These are phyloP conservation scores for Stegophylla sp. DNA, from an alignment of 2,888 invertebrate genomes.

Conservation along the genomic window DNA sequence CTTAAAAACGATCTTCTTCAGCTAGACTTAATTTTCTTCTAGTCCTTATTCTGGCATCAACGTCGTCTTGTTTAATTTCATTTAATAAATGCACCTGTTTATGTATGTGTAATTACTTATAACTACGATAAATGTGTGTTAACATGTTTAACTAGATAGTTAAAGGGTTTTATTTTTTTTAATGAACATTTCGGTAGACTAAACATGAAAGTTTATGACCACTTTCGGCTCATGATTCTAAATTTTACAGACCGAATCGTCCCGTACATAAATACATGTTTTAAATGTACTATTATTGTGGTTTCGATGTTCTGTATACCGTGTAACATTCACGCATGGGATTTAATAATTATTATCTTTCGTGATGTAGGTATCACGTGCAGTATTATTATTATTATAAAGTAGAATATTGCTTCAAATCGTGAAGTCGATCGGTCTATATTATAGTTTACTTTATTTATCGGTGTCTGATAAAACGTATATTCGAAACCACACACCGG, in stretches of 20 bases:
- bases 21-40: neutral
- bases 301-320: conserved; percentile 14
- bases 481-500: neutral
- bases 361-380: neutral
- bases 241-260: conserved; percentile 45
- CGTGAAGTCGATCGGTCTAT: neutral
- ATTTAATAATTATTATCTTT: conserved; percentile 8
- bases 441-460: too few relatives aligned
- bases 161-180: neutral
- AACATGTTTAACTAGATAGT: neutral
- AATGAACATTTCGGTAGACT: neutral
- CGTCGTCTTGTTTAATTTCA: neutral
- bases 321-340: neutral
- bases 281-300: neutral
- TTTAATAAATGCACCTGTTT: too few relatives aligned
- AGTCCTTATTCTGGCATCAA: too few relatives aligned
- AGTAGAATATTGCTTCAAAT: neutral
- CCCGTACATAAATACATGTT: neutral
- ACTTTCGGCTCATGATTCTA: conserved; percentile 1
- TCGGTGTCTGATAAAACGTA: neutral
- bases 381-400: neutral
- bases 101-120: neutral
- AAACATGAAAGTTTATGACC: conserved; percentile 43
- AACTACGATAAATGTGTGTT: neutral
- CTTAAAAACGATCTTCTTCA: neutral